Conservation (phyloP, 2,888 invertebrate species). For the Digitonthophagus gazella region DNA sequence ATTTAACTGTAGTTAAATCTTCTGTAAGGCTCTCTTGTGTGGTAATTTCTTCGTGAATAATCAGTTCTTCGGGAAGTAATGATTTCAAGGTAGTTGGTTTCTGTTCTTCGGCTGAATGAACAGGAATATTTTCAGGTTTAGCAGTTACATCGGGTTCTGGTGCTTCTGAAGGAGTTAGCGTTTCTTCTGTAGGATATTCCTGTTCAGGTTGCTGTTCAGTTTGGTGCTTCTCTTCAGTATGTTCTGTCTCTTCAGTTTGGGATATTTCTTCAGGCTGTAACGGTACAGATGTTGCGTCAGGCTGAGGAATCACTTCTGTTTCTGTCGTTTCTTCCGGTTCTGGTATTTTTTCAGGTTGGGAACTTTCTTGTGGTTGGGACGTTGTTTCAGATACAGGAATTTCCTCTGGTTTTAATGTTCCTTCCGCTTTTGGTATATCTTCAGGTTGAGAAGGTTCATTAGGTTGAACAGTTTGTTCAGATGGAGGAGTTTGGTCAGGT, state of each 20-base stretch:
- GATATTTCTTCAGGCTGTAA: conserved; percentile 28
- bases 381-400: conserved; percentile 24
- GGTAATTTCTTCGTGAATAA: too few species aligned
- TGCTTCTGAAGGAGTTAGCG: background rate
- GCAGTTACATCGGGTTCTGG: background rate
- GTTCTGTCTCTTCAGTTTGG: conserved; percentile 31
- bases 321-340: conserved; percentile 22
- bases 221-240: conserved; percentile 30
- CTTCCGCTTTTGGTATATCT: conserved; percentile 19
- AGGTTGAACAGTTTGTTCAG: conserved; percentile 28
- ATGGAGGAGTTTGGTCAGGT: conserved; percentile 21
- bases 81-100: conserved; percentile 3
- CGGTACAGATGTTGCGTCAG: conserved; percentile 18
- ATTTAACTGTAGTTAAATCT: background rate
- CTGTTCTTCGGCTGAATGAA: background rate
- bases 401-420: conserved; percentile 26
- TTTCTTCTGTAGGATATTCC: background rate
- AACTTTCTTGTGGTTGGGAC: conserved; percentile 13
- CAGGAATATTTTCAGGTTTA: background rate
- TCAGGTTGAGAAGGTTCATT: conserved; percentile 22
- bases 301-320: conserved; percentile 17
- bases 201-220: conserved; percentile 27
- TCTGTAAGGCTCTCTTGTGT: too few species aligned
- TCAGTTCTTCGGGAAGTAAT: background rate
- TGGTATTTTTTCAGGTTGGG: conserved; percentile 17